Percentiles rank a stretch among this genome's conserved stretches.
These are phyloP conservation scores for Talpa occidentalis DNA, from an alignment of 2,113 vertebrate genomes.

Conservation along the genomic window DNA sequence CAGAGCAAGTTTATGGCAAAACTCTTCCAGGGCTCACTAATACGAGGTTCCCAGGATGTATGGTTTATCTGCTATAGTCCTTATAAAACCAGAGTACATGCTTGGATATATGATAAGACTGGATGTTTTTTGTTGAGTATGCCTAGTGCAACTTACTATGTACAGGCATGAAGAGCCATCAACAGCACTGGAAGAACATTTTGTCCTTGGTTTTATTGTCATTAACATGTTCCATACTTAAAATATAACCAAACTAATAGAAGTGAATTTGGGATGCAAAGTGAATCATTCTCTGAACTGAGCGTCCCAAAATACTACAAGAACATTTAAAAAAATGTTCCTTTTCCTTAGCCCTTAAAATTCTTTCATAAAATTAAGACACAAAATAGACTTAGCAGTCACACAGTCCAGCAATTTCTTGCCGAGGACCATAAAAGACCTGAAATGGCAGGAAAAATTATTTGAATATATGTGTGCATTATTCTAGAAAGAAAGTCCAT, in stretches of 20 bases:
- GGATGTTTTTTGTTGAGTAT: not conserved
- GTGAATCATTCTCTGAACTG: constrained; percentile 60
- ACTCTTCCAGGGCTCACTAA: not conserved
- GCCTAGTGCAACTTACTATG: constrained; percentile 9
- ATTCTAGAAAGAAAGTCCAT: not conserved
- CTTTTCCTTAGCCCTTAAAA: constrained; percentile 56
- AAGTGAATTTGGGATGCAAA: constrained; percentile 63
- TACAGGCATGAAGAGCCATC: constrained; percentile 21
- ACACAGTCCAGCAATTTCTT: constrained; percentile 35
- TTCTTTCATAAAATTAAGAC: constrained; percentile 52
- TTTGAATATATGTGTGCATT: not conserved
- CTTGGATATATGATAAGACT: not conserved
- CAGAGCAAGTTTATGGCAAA: constrained; percentile 6
- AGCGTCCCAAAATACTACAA: constrained; percentile 5
- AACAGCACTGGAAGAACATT: constrained; percentile 51
- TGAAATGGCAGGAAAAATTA: constrained; percentile 36
- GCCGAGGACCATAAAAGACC: constrained; percentile 18
- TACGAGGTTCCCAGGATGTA: not conserved
- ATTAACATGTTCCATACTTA: constrained; percentile 66
- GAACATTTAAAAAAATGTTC: constrained; percentile 34
- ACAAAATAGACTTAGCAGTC: constrained; percentile 39
- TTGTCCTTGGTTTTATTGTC: constrained; percentile 58
- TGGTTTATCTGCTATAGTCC: not conserved
- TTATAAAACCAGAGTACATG: not conserved
- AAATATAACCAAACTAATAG: constrained; percentile 62